Evolutionary conservation across 2,888 invertebrate species (phyloP).

Genomic region (Siphlonurus alternatus): DNA sequence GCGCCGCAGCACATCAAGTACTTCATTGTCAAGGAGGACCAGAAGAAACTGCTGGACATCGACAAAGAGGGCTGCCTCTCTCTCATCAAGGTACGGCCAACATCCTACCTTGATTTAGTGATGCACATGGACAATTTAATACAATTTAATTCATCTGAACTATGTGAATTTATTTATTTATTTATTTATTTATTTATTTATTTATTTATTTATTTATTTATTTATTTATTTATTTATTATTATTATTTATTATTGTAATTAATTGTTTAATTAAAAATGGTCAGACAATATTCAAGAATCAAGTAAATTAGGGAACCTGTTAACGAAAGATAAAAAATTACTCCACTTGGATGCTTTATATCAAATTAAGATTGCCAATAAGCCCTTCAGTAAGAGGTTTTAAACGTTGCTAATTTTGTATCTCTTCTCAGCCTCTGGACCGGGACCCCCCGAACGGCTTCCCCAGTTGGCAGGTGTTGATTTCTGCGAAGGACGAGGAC

Average conservation of each 20-base stretch:
- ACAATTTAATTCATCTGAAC: neutral
- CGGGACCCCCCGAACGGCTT: slow-evolving; percentile 78
- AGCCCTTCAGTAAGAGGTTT: too few relatives aligned
- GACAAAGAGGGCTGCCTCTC: slow-evolving; percentile 58
- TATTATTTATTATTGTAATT: too few relatives aligned
- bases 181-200: neutral
- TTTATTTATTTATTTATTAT: neutral
- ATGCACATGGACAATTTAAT: neutral
- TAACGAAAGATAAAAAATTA: too few relatives aligned
- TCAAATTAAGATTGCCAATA: too few relatives aligned
- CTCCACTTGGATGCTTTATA: too few relatives aligned
- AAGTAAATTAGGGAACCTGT: too few relatives aligned
- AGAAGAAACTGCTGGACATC: slow-evolving; percentile 51
- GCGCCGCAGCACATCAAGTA: slow-evolving; percentile 65
- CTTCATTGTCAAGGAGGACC: slow-evolving; percentile 51
- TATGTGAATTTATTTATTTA: neutral
- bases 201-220: neutral
- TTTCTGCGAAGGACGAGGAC: slow-evolving; percentile 59
- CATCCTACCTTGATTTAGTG: neutral
- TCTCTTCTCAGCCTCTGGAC: slow-evolving; percentile 48
- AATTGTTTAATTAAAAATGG: too few relatives aligned
- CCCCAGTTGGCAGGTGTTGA: slow-evolving; percentile 50
- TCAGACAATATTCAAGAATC: too few relatives aligned
- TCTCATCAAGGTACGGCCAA: slow-evolving; percentile 34
- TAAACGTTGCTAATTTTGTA: too few relatives aligned